Evolutionary conservation across 2,113 vertebrate species (phyloP).

Genomic region (Gnathonemus echidnorhynchus): DNA sequence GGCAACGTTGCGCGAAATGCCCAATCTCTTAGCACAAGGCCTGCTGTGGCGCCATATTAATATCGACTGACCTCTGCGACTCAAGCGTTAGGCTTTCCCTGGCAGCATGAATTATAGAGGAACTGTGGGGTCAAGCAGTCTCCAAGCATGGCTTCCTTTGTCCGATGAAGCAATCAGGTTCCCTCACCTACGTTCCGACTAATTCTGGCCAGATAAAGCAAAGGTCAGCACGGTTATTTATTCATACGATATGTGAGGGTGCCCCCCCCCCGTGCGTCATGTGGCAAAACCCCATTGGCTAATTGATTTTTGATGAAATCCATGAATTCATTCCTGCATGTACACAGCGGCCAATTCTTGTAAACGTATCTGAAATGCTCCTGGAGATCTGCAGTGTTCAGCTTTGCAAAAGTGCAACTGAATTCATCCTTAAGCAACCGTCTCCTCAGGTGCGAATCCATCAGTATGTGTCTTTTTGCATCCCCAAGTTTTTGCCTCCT

Average conservation of each 20-base stretch:
- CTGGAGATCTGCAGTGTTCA: background rate
- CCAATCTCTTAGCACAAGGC: constrained; percentile 55
- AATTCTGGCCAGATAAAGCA: background rate
- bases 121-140: constrained; percentile 51
- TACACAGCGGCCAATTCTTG: background rate
- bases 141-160: constrained; percentile 38
- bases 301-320: background rate
- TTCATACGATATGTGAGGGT: constrained; percentile 12
- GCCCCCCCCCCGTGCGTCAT: background rate
- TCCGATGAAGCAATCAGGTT: constrained; percentile 13
- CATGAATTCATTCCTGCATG: background rate
- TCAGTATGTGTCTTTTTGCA: background rate
- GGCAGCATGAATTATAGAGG: constrained; percentile 66
- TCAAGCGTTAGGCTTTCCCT: constrained; percentile 47
- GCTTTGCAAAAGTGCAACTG: background rate
- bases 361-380: background rate
- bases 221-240: constrained; percentile 10
- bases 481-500: background rate
- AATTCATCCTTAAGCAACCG: background rate
- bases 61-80: constrained; percentile 63
- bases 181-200: background rate
- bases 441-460: background rate
- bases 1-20: constrained; percentile 69
- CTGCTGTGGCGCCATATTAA: constrained; percentile 49
- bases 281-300: background rate